Evolutionary conservation across 2,888 invertebrate species (phyloP), one percentile per base, ranked within the genome.

Genomic region (Perdita meconis): DNA sequence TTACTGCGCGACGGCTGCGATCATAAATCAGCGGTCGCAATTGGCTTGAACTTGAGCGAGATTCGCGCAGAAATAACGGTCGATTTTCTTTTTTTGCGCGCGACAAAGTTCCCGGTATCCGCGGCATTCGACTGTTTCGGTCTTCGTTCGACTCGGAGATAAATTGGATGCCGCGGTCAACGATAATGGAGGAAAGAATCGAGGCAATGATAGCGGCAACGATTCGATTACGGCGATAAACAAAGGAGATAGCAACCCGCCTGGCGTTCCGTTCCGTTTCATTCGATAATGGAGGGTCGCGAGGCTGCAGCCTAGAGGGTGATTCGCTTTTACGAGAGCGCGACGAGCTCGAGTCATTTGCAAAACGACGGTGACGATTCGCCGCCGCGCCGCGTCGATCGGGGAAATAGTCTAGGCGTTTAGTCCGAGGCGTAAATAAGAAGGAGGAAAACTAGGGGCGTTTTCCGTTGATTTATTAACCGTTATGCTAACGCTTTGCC

Each of bases 221-320:
- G 24, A 40, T 34, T n/a, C 57, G 59, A 47, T 51, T 38, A 30
- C 70, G 19, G 24, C 30, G 71, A 71, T 40, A 53, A 65, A 77
- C 64, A 68, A 78, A 53, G 47, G 63, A 64, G 70, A 57, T 12
- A 30, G 40, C 57, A 16, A 6, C 53, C 56, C 55, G 55, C 64
- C 42, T 51, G 40, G 55, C 60, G 59, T 68, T 51, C 68, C 60
- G 51, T 6, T 50, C 59, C 47, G 34, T 47, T 68, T 74, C 63
- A 68, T 74, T 74, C 13, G 59, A 73, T 67, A 63, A 76, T 73
- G 55, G 53, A 74, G 77, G 44, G 60, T 73, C 47, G 44, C 51
- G 59, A 50, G n/a, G 44, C 24, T 51, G 26, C 40, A 38, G 42
- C 10, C 38, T n/a, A 22, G 40, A 19, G 57, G 47, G 44, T 8